Evolutionary conservation across 2,113 vertebrate species (phyloP).

Genomic region (Tachysurus vachellii): DNA sequence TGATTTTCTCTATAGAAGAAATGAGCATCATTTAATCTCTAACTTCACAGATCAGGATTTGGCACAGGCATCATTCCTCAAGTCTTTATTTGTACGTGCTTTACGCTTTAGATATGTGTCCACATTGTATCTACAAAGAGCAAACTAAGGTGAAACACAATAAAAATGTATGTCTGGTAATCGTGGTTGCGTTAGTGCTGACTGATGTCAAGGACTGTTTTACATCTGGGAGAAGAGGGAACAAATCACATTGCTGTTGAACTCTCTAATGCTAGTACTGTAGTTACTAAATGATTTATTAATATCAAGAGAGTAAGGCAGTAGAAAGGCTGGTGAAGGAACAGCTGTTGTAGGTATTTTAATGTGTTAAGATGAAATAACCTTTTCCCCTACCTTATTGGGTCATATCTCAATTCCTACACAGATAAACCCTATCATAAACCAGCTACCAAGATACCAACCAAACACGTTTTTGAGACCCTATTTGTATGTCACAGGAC

Average conservation of each 20-base stretch:
- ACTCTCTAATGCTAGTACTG: not conserved
- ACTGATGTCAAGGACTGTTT: constrained; percentile 23
- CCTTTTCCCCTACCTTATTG: not conserved
- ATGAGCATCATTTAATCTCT: constrained; percentile 46
- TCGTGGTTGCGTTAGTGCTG: constrained; percentile 15
- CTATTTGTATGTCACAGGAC: not conserved
- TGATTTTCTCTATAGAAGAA: constrained; percentile 37
- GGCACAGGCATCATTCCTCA: constrained; percentile 2
- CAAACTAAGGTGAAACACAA: not conserved
- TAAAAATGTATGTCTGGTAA: constrained; percentile 4
- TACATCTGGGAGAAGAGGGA: constrained; percentile 59
- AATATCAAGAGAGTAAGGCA: not conserved
- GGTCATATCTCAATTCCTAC: not conserved
- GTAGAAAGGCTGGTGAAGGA: not conserved
- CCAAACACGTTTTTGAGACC: not conserved
- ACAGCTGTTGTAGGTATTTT: not conserved
- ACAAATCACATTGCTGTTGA: not conserved
- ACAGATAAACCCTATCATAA: not conserved
- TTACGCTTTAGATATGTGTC: not conserved
- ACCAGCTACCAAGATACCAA: not conserved
- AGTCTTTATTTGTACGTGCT: constrained; percentile 20
- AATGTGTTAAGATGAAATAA: not conserved
- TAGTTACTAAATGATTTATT: not conserved
- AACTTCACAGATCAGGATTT: constrained; percentile 32
- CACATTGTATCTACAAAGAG: not conserved